phyloP scores from a whole-genome alignment of 2,113 vertebrate species.

The Halichoeres trimaculatus region DNA sequence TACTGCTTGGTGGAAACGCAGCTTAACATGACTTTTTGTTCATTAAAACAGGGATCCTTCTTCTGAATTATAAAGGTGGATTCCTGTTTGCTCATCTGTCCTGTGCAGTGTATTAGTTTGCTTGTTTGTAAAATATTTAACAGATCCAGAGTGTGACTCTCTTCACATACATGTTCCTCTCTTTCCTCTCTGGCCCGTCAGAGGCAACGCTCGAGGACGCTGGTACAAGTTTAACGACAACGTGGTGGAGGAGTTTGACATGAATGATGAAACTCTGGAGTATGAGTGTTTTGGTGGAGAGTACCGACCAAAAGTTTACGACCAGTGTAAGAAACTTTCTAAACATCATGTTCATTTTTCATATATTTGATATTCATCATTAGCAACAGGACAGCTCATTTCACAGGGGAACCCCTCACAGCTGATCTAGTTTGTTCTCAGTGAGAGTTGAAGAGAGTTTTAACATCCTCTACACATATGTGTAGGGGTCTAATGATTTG shows the following conservation, averaged over 20 bases:
- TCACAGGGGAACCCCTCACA: too few relatives aligned
- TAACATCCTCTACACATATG: too few relatives aligned
- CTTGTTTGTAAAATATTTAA: too few relatives aligned
- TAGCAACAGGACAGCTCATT: too few relatives aligned
- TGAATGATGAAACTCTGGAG: conserved; percentile 96
- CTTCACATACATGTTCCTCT: too few relatives aligned
- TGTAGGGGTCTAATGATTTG: too few relatives aligned
- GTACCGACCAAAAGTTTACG: conserved; percentile 97
- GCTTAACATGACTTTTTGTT: too few relatives aligned
- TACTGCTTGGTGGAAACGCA: too few relatives aligned
- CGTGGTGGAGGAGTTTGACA: conserved; percentile 96
- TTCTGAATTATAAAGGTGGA: not conserved
- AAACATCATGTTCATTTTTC: not conserved
- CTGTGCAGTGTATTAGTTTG: not conserved
- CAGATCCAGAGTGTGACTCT: too few relatives aligned
- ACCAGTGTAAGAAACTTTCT: conserved; percentile 90
- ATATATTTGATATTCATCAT: too few relatives aligned
- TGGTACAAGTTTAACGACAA: conserved; percentile 99
- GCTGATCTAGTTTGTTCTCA: too few relatives aligned
- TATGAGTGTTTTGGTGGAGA: conserved; percentile 99
- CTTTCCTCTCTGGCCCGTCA: conserved; percentile 50
- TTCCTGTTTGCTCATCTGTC: not conserved
- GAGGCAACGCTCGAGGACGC: conserved; percentile 91
- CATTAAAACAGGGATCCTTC: not conserved
- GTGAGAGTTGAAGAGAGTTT: too few relatives aligned